A percentile compares a stretch with the other conserved stretches of the same genome.
Evolutionary conservation across 2,888 invertebrate species (phyloP).

Genomic region (Erebia epiphron): DNA sequence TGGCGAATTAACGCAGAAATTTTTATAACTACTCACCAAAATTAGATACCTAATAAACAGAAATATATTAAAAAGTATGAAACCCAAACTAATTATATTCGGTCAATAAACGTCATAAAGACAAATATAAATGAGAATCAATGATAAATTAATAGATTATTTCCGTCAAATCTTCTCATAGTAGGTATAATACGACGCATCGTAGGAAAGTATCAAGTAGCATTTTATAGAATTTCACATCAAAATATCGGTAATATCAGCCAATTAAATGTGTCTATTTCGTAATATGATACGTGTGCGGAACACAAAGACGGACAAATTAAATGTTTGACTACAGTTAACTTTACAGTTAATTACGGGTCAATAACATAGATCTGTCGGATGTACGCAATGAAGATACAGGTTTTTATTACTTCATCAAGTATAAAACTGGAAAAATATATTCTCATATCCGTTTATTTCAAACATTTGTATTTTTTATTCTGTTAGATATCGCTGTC

Average conservation of each 20-base stretch:
- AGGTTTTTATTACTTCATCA: constrained; percentile 45
- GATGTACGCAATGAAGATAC: constrained; percentile 54
- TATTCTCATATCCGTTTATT: background rate
- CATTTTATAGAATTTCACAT: constrained; percentile 23
- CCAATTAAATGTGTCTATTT: constrained; percentile 45
- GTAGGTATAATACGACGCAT: too few species aligned
- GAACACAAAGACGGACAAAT: constrained; percentile 60
- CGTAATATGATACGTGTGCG: constrained; percentile 59
- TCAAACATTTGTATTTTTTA: background rate
- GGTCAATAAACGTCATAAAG: background rate
- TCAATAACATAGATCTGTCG: constrained; percentile 52
- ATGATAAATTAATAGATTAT: too few species aligned
- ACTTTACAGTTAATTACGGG: constrained; percentile 67
- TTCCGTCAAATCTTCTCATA: background rate
- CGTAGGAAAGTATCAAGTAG: background rate
- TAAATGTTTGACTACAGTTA: constrained; percentile 77
- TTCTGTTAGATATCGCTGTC: too few species aligned
- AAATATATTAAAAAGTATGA: too few species aligned
- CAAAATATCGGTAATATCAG: constrained; percentile 38
- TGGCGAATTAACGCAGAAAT: too few species aligned
- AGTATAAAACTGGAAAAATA: constrained; percentile 18
- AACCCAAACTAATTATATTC: too few species aligned
- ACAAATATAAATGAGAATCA: background rate
- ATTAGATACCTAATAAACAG: too few species aligned
- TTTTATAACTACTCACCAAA: too few species aligned